Evolutionary conservation across 2,888 invertebrate species (phyloP), one percentile per base, ranked within the genome.

Genomic region (Tortricodes alternella): DNA sequence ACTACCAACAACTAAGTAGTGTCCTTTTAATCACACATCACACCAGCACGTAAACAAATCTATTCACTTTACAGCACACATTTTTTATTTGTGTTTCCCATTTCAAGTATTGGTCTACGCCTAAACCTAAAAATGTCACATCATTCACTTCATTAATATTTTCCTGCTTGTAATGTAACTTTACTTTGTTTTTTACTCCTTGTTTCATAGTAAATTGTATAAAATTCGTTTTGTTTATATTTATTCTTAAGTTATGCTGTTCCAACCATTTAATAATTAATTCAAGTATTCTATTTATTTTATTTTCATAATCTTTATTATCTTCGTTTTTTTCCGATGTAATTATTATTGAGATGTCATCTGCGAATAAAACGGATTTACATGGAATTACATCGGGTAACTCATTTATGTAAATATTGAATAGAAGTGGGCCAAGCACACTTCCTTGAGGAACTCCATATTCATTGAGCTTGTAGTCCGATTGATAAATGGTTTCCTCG

Each of bases 301-400:
- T 34, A 34, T 6, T 13, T 13, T 34, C 13, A 6, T 34, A 15
- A 15, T 34, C 1, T 16, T 27, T 18, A 18, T 43, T 52, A 27
- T 24, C 35, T 23, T 6, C 24, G 11, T 29, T n/a, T 16, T 46
- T 46, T 13, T 53, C 19, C 29, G 15, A 53, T 5, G 38, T 53
- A n/a, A 53, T 8, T 8, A 46, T 38, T 7, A 53, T 13, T 13
- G 53, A 53, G 7, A 53, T 46, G 11, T 46, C 53, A 24, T 55
- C 48, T 9, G 53, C 53, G 24, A 55, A 55, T 2, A 55, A 4
- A 29, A 55, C 34, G 37, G 32, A 19, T 35, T 21, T 9, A 46
- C 39, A 21, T 3, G 11, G 18, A 9, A 24, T 53, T 2, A 38
- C 11, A n/a, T 53, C 46, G 8, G 53, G 53, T 9, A 53, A 23